Evolutionary conservation across 1,140 invertebrate species (phyloP).

Genomic region (Diprion similis): DNA sequence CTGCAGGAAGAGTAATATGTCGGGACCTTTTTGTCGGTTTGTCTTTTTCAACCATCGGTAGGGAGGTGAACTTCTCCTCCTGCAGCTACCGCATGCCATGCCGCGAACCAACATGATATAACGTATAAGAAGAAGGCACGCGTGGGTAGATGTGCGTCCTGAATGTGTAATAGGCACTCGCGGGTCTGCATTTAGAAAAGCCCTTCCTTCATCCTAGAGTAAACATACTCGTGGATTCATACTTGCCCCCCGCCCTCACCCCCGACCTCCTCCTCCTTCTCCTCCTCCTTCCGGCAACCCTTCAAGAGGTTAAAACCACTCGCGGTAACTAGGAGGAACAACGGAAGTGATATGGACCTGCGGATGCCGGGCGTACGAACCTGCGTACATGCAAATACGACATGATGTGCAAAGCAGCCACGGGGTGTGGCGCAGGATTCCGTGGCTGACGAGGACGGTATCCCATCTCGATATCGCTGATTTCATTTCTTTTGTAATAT

Average conservation of each 20-base stretch:
- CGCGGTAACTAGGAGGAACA: slow-evolving; percentile 1
- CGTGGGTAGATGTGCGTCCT: slow-evolving; percentile 27
- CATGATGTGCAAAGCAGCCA: no score
- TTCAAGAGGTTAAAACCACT: slow-evolving; percentile 4
- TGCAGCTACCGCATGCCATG: no score
- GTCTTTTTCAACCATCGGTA: no score
- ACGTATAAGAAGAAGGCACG: not conserved
- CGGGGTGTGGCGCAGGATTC: no score
- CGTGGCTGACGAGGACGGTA: no score
- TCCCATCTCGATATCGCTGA: no score
- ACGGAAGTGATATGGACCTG: not conserved
- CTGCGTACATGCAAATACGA: not conserved
- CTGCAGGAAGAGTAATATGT: no score
- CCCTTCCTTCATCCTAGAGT: slow-evolving; percentile 28
- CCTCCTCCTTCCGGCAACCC: not conserved
- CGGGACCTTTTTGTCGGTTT: no score
- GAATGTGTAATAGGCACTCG: slow-evolving; percentile 54
- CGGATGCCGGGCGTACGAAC: not conserved
- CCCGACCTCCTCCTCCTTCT: no score
- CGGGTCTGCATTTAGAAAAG: slow-evolving; percentile 41
- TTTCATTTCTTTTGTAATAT: no score
- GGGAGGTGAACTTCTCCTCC: no score
- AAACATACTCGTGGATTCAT: slow-evolving; percentile 20
- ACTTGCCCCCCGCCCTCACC: not conserved
- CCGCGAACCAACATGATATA: no score